phyloP scores from a whole-genome alignment of 2,113 vertebrate species.

The Dicrurus megarhynchus region DNA sequence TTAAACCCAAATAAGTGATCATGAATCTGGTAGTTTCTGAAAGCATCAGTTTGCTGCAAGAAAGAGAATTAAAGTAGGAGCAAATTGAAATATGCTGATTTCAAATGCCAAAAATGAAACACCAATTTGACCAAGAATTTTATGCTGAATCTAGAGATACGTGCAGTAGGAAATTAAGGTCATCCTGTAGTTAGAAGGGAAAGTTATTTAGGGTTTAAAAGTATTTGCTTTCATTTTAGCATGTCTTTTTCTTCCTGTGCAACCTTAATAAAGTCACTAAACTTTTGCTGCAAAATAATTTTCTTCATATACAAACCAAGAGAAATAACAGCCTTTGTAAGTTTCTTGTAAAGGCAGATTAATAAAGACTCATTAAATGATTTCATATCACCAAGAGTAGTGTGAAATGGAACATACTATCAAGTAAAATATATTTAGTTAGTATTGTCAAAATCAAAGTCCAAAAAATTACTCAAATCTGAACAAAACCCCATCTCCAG shows the following conservation, averaged over 20 bases:
- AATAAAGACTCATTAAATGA: background rate
- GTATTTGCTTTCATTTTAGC: background rate
- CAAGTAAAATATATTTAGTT: background rate
- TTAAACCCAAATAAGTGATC: background rate
- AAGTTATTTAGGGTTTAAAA: background rate
- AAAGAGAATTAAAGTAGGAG: background rate
- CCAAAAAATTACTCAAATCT: background rate
- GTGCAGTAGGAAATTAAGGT: background rate
- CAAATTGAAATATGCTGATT: background rate
- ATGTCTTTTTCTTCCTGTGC: background rate
- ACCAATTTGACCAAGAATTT: background rate
- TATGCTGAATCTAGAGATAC: background rate
- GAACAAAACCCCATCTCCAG: background rate
- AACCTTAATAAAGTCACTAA: background rate
- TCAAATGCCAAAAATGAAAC: background rate
- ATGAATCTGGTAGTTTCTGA: background rate
- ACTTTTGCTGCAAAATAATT: background rate
- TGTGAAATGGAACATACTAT: background rate
- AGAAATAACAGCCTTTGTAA: background rate
- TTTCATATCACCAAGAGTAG: background rate
- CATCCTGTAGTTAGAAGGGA: background rate
- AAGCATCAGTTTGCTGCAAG: background rate
- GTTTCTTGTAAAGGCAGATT: background rate
- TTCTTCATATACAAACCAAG: background rate
- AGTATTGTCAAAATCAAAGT: background rate